phyloP scores from a whole-genome alignment of 2,113 vertebrate species.

The Pipa parva region DNA sequence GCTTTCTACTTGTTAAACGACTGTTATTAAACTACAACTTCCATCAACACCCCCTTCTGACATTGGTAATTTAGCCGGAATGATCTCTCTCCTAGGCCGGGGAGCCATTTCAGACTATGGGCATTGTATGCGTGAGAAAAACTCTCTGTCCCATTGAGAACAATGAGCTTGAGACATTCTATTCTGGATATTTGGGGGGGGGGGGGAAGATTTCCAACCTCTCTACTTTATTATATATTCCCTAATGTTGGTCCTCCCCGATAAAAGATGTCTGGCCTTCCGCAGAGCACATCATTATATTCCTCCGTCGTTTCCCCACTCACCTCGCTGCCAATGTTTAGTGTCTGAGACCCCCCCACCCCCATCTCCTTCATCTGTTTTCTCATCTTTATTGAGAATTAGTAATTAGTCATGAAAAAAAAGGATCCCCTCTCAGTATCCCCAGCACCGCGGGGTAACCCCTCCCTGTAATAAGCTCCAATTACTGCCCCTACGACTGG shows the following conservation, averaged over 20 bases:
- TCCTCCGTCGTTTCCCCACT: too few relatives aligned
- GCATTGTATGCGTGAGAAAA: conserved; percentile 56
- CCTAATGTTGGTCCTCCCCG: conserved; percentile 49
- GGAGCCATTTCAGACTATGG: too few relatives aligned
- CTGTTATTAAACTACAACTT: too few relatives aligned
- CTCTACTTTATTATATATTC: conserved; percentile 55
- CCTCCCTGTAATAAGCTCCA: conserved; percentile 75
- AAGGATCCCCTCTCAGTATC: conserved; percentile 77
- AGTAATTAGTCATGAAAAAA: conserved; percentile 76
- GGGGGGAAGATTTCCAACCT: conserved; percentile 60
- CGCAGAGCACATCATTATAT: too few relatives aligned
- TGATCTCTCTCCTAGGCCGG: too few relatives aligned
- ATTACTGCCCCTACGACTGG: conserved; percentile 69
- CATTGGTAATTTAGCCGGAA: too few relatives aligned
- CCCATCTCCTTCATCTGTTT: conserved; percentile 49
- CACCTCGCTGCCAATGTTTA: too few relatives aligned
- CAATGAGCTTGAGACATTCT: conserved; percentile 48
- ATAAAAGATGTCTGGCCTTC: conserved; percentile 56
- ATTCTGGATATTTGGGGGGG: too few relatives aligned
- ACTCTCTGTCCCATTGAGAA: conserved; percentile 29
- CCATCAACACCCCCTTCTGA: too few relatives aligned
- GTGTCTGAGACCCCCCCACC: too few relatives aligned
- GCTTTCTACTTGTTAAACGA: too few relatives aligned
- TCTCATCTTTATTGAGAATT: conserved; percentile 60
- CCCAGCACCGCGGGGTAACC: conserved; percentile 66